phyloP scores from a whole-genome alignment of 1,140 invertebrate genomes.

The Caenorhabditis briggsae region DNA sequence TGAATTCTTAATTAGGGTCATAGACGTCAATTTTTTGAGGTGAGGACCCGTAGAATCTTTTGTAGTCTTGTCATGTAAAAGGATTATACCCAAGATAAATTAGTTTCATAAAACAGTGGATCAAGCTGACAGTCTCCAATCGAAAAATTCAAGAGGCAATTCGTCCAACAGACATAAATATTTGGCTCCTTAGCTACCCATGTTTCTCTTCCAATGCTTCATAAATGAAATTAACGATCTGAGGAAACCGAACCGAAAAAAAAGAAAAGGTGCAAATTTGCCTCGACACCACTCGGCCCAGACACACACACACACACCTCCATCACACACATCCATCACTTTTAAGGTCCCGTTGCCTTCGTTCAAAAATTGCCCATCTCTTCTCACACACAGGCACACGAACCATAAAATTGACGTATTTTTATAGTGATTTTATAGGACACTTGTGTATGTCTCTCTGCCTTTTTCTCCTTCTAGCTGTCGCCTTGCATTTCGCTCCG shows the following conservation, averaged over 20 bases:
- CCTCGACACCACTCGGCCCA: not conserved
- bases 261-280: conserved; percentile 40
- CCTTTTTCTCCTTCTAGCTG: conserved; percentile 46
- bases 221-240: not conserved
- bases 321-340: conserved; percentile 42
- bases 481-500: conserved; percentile 53
- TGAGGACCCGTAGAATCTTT: too few species aligned
- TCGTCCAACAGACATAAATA: too few species aligned
- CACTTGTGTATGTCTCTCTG: conserved; percentile 55
- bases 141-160: too few species aligned
- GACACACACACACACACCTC: too few species aligned
- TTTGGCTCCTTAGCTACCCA: too few species aligned
- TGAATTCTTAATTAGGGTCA: too few species aligned
- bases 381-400: conserved; percentile 38
- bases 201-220: too few species aligned
- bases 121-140: too few species aligned
- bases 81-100: too few species aligned
- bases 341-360: conserved; percentile 50
- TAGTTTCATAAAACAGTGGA: too few species aligned
- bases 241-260: not conserved
- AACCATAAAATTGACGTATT: conserved; percentile 56
- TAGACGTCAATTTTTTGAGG: too few species aligned
- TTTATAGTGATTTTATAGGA: conserved; percentile 56
- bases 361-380: conserved; percentile 47
- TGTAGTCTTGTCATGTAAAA: too few species aligned